Base-by-base conservation (phyloP, 2,888 invertebrate genomes). In the Synergus laeviventris region DNA sequence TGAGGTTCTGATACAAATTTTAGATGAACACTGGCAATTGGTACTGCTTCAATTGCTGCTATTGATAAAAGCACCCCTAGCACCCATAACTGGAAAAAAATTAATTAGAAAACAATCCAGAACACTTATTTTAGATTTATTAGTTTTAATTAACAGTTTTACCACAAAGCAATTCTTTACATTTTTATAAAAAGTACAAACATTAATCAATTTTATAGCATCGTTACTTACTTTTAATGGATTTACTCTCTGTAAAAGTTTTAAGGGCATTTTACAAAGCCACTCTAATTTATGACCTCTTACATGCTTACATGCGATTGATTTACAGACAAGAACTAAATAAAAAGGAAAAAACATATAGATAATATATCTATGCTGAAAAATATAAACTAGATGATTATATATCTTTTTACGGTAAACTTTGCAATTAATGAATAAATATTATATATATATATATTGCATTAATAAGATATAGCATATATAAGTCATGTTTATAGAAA, bases 1-100 rank as follows among this genome's bases (percentile, higher is more conserved):
- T 89, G 87, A n/a, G 89, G 88, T 11, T 87, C 88, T 18, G 88
- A 89, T n/a, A 88, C 82, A 76, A 89, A 88, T 83, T 87, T 90
- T 75, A 88, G 85, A 77, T 87, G 89, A 38, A 90, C 86, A 76
- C 86, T 88, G 45, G 89, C 84, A 73, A 90, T 83, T 42, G 90
- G 89, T 73, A 87, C 83, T 73, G 87, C 87, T 75, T 78, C 78
- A 39, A 80, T 82, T 31, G 81, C 78, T 16, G 82, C 82, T 66
- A 85, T 79, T 73, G 81, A 81, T 66, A 84, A 76, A 73, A 88
- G 81, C 74, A 88, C 75, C 39, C 83, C 78, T 54, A 84, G 70
- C 39, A 82, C 74, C 76, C 79, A 84, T 73, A 82, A 81, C 88
- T 88, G 82, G 38, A 85, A 86, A 74, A 21, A 62, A 74, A 60